Evolutionary conservation across 2,888 invertebrate genomes (phyloP), one percentile per base, ranked within the genome.

Genomic region (Auanema freiburgensis): DNA sequence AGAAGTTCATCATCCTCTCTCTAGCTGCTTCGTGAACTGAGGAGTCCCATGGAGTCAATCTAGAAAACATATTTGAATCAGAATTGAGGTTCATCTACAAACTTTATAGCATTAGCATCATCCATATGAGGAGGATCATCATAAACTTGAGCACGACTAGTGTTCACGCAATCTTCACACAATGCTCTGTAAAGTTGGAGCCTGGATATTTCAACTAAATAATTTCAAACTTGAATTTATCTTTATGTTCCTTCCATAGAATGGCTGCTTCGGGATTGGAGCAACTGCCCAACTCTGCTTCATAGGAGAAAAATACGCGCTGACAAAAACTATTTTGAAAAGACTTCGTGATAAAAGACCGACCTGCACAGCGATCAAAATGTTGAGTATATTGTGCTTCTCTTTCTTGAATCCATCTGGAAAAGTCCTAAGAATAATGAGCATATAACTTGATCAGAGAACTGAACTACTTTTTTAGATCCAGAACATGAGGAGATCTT

Each of bases 371-470:
- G 76, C 78, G 8, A 68, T 50, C 11, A 78, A 60, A n/a, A 71
- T 76, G 43, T 76, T 63, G 18, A 62, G 49, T 2, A 78, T 46
- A 54, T 72, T 69, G 49, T 78, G 77, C 49, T 73, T 72, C 4
- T 76, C 74, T n/a, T 46, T 57, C 54, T 74, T 72, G 77, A 77
- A 78, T 4, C 76, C 76, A 60, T 74, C 72, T n/a, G 77, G 77
- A 59, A 78, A 78, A 21, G 64, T 75, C 42, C 76, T 66, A 14
- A 42, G 25, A 18, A 14, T 14, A 41, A 55, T 12, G 21, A 14
- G 23, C 11, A 24, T n/a, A 18, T 16, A 8, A 18, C 16, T 10
- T 12, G 21, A 24, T 52, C 50, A 8, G 33, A 33, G 8, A 33
- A 3, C 3, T 5, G 8, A 33, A 5, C 8, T 33, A 33, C 33